phyloP scores from a whole-genome alignment of 2,113 vertebrate genomes.

The Telmatochromis sp. region DNA sequence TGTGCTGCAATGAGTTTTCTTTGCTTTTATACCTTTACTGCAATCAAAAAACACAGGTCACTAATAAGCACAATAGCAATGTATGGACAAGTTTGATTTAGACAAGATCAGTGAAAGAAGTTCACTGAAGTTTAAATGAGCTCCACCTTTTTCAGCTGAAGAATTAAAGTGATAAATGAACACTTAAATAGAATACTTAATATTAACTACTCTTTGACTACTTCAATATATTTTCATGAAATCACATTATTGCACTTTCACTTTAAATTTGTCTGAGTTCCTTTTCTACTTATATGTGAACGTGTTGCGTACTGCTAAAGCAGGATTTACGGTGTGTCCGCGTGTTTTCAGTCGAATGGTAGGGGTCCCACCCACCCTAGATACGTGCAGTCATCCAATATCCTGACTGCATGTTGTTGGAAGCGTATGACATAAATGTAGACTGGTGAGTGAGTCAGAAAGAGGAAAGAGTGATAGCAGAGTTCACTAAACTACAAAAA shows the following conservation, averaged over 20 bases:
- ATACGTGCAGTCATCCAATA: not conserved
- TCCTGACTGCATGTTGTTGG: not conserved
- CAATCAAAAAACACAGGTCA: not conserved
- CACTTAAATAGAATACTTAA: not conserved
- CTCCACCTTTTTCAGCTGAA: not conserved
- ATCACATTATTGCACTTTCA: not conserved
- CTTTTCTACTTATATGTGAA: not conserved
- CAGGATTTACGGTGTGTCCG: not conserved
- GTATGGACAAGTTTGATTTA: not conserved
- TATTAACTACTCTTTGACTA: not conserved
- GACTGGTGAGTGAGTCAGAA: not conserved
- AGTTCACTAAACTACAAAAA: not conserved
- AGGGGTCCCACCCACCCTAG: not conserved
- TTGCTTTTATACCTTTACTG: not conserved
- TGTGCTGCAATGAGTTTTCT: not conserved
- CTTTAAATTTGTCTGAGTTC: not conserved
- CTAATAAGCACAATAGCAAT: not conserved
- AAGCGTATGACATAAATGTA: not conserved
- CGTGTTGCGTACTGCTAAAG: rapidly evolving
- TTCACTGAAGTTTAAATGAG: not conserved
- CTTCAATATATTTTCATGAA: not conserved
- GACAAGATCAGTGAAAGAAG: not conserved
- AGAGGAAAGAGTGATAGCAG: not conserved
- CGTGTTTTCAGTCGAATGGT: not conserved
- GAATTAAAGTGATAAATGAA: not conserved